phyloP scores from a whole-genome alignment of 2,888 invertebrate species.

The Hydroisotoma schaefferi region DNA sequence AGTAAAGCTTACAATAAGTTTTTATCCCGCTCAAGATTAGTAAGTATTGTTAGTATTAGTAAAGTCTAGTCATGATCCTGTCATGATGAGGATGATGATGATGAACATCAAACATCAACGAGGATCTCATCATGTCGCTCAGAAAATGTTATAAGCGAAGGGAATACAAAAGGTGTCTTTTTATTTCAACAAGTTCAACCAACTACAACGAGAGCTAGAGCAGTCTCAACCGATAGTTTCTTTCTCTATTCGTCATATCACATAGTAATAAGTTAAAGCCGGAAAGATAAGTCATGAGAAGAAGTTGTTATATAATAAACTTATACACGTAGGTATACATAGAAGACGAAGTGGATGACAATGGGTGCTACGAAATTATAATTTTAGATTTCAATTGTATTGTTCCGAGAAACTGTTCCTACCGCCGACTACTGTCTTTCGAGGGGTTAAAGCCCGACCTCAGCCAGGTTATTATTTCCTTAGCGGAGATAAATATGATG shows the following conservation, averaged over 20 bases:
- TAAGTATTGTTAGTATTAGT: not conserved
- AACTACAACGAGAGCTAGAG: not conserved
- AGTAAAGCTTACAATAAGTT: not conserved
- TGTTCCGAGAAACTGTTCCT: not conserved
- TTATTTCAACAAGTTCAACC: not conserved
- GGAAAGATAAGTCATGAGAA: too few relatives aligned
- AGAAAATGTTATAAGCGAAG: not conserved
- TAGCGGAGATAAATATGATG: too few relatives aligned
- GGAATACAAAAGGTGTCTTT: constrained; percentile 6
- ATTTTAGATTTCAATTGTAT: not conserved
- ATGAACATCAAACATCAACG: not conserved
- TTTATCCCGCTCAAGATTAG: not conserved
- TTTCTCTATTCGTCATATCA: too few relatives aligned
- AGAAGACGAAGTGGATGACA: too few relatives aligned
- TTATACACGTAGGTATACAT: too few relatives aligned
- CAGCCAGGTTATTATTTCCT: too few relatives aligned
- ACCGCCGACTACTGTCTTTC: too few relatives aligned
- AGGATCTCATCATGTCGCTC: constrained; percentile 7
- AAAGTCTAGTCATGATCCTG: not conserved
- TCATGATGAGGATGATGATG: constrained; percentile 3
- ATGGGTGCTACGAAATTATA: constrained; percentile 6
- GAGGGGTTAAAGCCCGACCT: constrained; percentile 13
- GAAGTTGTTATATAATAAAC: too few relatives aligned
- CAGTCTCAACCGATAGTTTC: too few relatives aligned
- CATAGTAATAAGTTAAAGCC: too few relatives aligned